phyloP scores from a whole-genome alignment of 2,113 vertebrate genomes.

The Oreochromis spilurus region DNA sequence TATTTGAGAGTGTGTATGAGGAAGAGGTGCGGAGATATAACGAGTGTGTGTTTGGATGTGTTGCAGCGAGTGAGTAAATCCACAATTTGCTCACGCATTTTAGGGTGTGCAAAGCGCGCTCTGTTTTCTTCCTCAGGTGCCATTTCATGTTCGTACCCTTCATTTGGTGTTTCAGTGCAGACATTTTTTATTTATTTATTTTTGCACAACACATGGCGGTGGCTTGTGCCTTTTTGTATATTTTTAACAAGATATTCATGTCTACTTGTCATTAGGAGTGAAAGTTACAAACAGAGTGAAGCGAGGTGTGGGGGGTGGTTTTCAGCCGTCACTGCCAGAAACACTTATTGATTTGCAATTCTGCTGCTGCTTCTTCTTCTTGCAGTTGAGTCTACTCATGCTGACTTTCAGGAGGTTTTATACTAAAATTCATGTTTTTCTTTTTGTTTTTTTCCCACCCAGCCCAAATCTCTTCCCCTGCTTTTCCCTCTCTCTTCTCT shows the following conservation, averaged over 20 bases:
- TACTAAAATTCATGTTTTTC: conserved; percentile 46
- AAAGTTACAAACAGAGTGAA: conserved; percentile 13
- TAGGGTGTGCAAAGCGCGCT: conserved; percentile 11
- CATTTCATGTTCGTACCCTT: conserved; percentile 24
- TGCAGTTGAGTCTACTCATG: conserved; percentile 6
- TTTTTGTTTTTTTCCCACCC: background rate
- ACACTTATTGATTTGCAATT: conserved; percentile 50
- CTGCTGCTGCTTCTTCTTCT: background rate
- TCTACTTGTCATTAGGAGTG: conserved; percentile 25
- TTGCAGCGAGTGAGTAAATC: conserved; percentile 42
- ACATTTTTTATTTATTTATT: background rate
- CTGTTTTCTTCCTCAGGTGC: conserved; percentile 50
- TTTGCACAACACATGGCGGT: background rate
- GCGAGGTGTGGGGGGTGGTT: background rate
- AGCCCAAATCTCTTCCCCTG: background rate
- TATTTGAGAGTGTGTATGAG: background rate
- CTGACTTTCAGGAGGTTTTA: conserved; percentile 32
- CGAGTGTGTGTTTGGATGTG: conserved; percentile 14
- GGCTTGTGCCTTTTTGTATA: conserved; percentile 24
- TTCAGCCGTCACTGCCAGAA: conserved; percentile 7
- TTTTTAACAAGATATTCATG: conserved; percentile 51
- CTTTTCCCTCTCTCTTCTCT: background rate
- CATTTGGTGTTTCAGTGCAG: conserved; percentile 23
- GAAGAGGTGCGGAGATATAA: conserved; percentile 5
- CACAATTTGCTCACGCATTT: conserved; percentile 61